Conservation (phyloP, 2,113 vertebrate species). For the Urocitellus parryii region DNA sequence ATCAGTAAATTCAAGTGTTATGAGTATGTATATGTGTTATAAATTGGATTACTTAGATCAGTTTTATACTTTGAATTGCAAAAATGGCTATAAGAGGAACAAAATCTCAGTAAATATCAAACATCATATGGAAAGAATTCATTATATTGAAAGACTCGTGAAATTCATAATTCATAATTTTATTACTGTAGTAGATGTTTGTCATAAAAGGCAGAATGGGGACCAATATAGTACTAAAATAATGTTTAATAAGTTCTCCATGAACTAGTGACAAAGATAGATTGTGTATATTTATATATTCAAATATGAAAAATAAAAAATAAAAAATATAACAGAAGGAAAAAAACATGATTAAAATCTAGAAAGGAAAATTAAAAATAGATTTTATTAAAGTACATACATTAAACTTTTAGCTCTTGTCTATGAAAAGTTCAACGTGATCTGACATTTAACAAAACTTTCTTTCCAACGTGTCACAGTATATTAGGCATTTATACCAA, state of each 20-base stretch:
- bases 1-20: not conserved
- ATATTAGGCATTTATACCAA: not conserved
- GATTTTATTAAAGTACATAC: constrained; percentile 14
- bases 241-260: not conserved
- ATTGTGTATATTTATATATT: not conserved
- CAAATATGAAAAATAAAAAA: not conserved
- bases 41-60: not conserved
- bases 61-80: constrained; percentile 4
- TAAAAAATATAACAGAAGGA: too few relatives aligned
- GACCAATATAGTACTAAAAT: not conserved
- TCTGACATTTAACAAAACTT: not conserved
- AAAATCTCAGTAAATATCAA: not conserved
- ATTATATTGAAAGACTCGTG: constrained; percentile 43
- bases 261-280: not conserved
- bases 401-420: not conserved
- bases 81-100: not conserved
- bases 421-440: not conserved
- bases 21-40: not conserved
- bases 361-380: not conserved
- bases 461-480: not conserved
- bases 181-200: not conserved
- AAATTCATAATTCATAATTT: not conserved
- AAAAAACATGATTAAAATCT: constrained; percentile 41
- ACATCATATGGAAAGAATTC: not conserved
- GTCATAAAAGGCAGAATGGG: not conserved